Evolutionary conservation across 2,113 vertebrate species (phyloP), one percentile per base, ranked within the genome.

Genomic region (Anthoscopus minutus): DNA sequence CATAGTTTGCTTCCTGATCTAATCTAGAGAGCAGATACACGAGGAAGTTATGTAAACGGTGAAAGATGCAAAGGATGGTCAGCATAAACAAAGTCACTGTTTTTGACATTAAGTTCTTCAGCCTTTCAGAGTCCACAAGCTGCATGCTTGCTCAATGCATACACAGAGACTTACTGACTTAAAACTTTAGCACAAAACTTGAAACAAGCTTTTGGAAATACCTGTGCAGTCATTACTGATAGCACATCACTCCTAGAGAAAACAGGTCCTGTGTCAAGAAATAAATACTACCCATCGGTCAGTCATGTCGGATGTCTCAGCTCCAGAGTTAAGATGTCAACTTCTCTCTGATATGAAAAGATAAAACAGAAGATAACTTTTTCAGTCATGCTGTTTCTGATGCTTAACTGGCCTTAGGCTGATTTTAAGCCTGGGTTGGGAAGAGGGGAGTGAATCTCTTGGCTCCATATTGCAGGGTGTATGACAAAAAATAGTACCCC

Each of bases 101-200:
- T 38, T 42, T 21, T 25, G 27, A 45, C 50, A 31, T 11, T 0
- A 9, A n/a, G 6, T n/a, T 64, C 15, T 50, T 62, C 56, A 16
- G 0, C 6, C 14, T 21, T 33, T 58, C 12, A 9, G 28, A 44
- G 33, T 7, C 7, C 23, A 10, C 37, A 40, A 8, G n/a, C 58
- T 31, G 25, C 9, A 1, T 10, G 5, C 10, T 53, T 89, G 40
- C 17, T 67, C 10, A 7, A 0, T 2, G 1, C n/a, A 4, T 42
- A 6, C n/a, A 5, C 15, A 17, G 2, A 15, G 9, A 37, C 28
- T 64, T 38, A 20, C 2, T 3, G 6, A 11, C 45, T 53, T 74
- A 23, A 56, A 61, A 28, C 48, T 72, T 8, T 31, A 64, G 22
- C 11, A 6, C 15, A 14, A 42, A 20, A 22, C n/a, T 30, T 51